phyloP scores from a whole-genome alignment of 2,888 invertebrate species.

The Eumacrocentrus americanus region DNA sequence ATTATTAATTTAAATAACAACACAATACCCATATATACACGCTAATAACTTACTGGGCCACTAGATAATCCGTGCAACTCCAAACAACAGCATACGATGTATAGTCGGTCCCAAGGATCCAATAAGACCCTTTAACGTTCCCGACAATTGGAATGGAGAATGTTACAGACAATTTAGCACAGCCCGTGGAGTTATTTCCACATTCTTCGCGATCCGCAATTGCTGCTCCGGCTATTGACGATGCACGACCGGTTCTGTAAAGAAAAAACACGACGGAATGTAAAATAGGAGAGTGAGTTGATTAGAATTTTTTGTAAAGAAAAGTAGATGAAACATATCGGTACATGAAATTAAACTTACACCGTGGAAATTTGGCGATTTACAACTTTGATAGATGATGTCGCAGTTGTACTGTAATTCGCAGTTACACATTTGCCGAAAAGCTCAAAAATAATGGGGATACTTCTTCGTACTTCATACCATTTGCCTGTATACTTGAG shows the following conservation, averaged over 20 bases:
- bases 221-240: neutral
- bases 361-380: neutral
- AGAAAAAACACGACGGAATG: no score
- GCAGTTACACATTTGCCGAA: neutral
- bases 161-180: neutral
- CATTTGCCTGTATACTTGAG: slow-evolving; percentile 13
- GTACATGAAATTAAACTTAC: neutral
- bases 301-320: neutral
- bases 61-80: neutral
- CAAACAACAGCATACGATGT: slow-evolving; percentile 2
- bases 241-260: neutral
- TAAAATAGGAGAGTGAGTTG: neutral
- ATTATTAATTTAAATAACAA: neutral
- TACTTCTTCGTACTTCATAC: slow-evolving; percentile 3
- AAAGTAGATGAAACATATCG: neutral
- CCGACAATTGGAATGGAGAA: neutral
- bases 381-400: neutral
- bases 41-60: neutral
- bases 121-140: neutral
- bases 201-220: neutral
- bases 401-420: neutral
- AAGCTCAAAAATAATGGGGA: neutral
- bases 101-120: neutral
- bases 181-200: neutral
- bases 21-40: neutral